phyloP scores from a whole-genome alignment of 2,113 vertebrate genomes.

The Perccottus glenii region DNA sequence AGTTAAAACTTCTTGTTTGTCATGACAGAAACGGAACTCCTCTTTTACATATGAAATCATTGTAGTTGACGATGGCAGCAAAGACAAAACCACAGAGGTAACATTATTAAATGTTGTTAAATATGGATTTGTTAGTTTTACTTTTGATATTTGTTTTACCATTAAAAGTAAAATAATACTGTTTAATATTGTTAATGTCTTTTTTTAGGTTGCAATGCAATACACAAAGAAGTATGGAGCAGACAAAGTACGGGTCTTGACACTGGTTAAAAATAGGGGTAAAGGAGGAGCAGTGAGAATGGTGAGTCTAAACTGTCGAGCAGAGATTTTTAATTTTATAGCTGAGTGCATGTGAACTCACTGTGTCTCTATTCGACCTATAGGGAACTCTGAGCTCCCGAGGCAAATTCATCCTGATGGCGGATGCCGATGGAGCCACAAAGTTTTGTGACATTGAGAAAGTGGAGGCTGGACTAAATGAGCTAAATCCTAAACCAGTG shows the following conservation, averaged over 20 bases:
- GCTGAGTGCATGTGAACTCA: not conserved
- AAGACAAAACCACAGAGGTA: slow-evolving; percentile 92
- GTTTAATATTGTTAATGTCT: slow-evolving; percentile 2
- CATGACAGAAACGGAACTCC: slow-evolving; percentile 82
- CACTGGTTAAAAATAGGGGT: slow-evolving; percentile 88
- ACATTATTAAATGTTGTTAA: slow-evolving; percentile 1
- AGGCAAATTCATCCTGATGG: slow-evolving; percentile 91
- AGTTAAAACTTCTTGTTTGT: slow-evolving; percentile 11
- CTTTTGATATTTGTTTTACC: not conserved
- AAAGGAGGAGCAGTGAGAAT: slow-evolving; percentile 94
- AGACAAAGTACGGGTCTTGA: slow-evolving; percentile 91
- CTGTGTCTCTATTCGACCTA: not conserved
- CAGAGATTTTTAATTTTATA: not conserved
- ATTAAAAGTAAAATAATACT: not conserved
- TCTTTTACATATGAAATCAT: slow-evolving; percentile 93
- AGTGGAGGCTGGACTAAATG: slow-evolving; percentile 86
- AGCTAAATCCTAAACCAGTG: slow-evolving; percentile 86
- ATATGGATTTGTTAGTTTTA: not conserved
- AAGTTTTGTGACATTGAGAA: slow-evolving; percentile 93
- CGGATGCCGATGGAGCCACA: slow-evolving; percentile 96
- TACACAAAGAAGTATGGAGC: slow-evolving; percentile 88
- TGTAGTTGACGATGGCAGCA: slow-evolving; percentile 94
- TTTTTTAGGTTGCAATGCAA: slow-evolving; percentile 84
- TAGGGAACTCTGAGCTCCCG: slow-evolving; percentile 91
- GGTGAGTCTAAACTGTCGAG: slow-evolving; percentile 75